Base-by-base conservation (phyloP, 1,140 invertebrate species). In the Ceratina japonica region DNA sequence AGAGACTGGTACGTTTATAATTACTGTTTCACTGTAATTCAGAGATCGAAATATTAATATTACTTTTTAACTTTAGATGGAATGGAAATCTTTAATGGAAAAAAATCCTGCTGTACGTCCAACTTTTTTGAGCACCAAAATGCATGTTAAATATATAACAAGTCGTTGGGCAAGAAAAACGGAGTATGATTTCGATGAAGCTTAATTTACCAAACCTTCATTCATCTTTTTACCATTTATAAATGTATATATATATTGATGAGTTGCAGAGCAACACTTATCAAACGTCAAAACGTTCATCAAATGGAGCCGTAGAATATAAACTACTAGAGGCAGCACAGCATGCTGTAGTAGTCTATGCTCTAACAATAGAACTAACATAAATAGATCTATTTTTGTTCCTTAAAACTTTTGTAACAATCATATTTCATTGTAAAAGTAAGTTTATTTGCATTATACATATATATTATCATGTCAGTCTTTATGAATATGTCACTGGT, bases 91-190 rank as follows among this genome's bases (percentile, higher is more conserved):
- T 15, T 91, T 93, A 4, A 96, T 97, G 95, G 95, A 95, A 72
- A 93, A 95, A 86, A 95, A 96, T 82, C 88, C 94, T 24, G 95
- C 94, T 18, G 95, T 97, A 2, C 95, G 95, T 89, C 88, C 91
- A 1, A 95, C 94, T 82, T 94, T 93, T 64, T 90, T 97, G 68
- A 93, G 95, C 75, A 91, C 95, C 1, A 94, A 96, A 75, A 93
- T 93, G 15, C 96, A 97, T 88, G 94, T 94, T 20, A 95, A 96
- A 86, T 97, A 95, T 80, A 93, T 95, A n/a, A 93, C 94, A 78
- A 95, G 94, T 16, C 93, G 93, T 52, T 92, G 94, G 27, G 94
- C 94, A 75, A 96, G 95, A 16, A 91, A 92, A 75, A 93, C 95
- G 16, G 93, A 97, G 81, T 97, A 96, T 86, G 96, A 97, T 87